Base-by-base conservation (phyloP, 2,888 invertebrate species). In the Falcaria lacertinaria region DNA sequence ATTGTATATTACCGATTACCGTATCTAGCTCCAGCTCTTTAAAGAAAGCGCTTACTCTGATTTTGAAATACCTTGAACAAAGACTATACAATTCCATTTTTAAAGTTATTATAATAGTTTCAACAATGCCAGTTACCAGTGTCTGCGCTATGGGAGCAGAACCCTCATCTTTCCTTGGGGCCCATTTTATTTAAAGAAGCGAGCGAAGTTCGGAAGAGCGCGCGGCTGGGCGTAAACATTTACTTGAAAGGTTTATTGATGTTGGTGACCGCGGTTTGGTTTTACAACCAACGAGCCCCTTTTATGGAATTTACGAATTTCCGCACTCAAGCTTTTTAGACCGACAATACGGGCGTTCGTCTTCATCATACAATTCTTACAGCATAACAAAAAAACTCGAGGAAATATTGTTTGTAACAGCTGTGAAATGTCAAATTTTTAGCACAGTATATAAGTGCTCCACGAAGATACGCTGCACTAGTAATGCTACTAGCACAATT, bases 201-300 rank as follows among this genome's bases (percentile, higher is more conserved):
- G 66, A 70, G 58, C 60, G 56, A 77, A 79, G 70, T 80, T 76
- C 55, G 68, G 60, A 57, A 65, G 57, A 71, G 64, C 48, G 61
- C 59, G 73, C 79, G 68, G 69, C 72, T 80, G 66, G 64, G 77
- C 83, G 83, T 80, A 81, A 82, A 82, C 80, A 79, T 82, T 84
- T 72, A 74, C 82, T 80, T 69, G 82, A 77, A 77, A 80, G 81
- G 76, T 83, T 84, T 84, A 85, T 83, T 78, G 83, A 78, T 74
- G 84, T 82, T 77, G 74, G 78, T 76, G 67, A 82, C 81, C 80
- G 68, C 75, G 68, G 69, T 74, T 74, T 64, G 72, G 73, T 74
- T 76, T 74, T 73, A 73, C 69, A 67, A 47, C 67, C 62, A 35
- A 52, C 49, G 57, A 51, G 50, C 50, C 46, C 54, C 49, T 42